Evolutionary conservation across 2,113 vertebrate species (phyloP), one percentile per base, ranked within the genome.

Genomic region (Hymenochirus boettgeri): DNA sequence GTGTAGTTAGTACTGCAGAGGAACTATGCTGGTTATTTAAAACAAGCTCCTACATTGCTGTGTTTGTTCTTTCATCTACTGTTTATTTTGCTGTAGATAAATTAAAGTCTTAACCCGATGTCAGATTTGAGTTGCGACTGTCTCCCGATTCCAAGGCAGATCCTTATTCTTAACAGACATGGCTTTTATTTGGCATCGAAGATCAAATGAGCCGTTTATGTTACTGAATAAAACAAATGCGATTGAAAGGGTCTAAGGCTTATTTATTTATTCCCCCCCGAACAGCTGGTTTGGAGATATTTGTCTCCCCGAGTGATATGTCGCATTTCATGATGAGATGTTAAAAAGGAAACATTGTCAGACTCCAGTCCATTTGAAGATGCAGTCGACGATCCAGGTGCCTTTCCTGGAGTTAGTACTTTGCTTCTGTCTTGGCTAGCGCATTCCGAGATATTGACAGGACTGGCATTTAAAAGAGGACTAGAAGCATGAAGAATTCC

Each of bases 231-330:
- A 60, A 69, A 58, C 45, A 66, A 51, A 29, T 29, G 56, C 47
- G 23, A 26, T 17, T 45, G 65, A 69, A 18, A 2, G 57, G 26
- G 23, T 31, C 57, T n/a, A 31, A 46, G 10, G 57, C 56, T 53
- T 60, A 52, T 55, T 56, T 69, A 57, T 47, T n/a, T 58, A 22
- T 48, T 22, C 7, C 10, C 15, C 57, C 39, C 12, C 37, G 46
- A 69, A 53, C 65, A 69, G 65, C 65, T 69, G 65, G 47, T 59
- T 60, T 22, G 65, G 65, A 69, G 47, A 45, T 23, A 27, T 33
- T 23, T 29, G 33, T 47, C 33, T 22, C 57, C 65, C 17, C 48
- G 47, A 21, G 65, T 69, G 65, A 53, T 57, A 69, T 53, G 65
- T 46, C 33, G 25, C 56, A 12, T 19, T 48, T 45, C 18, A 22